Evolutionary conservation across 2,113 vertebrate genomes (phyloP).

Genomic region (Percina caprodes): DNA sequence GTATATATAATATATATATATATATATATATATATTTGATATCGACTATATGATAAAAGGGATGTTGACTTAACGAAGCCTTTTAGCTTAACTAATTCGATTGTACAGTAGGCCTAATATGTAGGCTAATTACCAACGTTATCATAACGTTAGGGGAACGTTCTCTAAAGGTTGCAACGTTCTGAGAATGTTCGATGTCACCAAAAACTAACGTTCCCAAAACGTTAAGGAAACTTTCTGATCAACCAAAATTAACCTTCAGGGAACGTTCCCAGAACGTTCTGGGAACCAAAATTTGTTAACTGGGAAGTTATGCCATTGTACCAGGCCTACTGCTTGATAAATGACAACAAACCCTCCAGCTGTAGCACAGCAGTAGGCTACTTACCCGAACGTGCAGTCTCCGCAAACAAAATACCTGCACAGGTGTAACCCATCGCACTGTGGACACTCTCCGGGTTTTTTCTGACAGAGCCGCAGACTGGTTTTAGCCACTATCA

Average conservation of each 20-base stretch:
- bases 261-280: too few relatives aligned
- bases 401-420: slow-evolving; percentile 75
- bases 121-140: too few relatives aligned
- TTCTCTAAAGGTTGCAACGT: too few relatives aligned
- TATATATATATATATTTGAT: too few relatives aligned
- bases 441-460: slow-evolving; percentile 59
- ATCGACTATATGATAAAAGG: neutral
- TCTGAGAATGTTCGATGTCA: too few relatives aligned
- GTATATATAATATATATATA: too few relatives aligned
- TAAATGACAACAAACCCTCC: rapidly evolving
- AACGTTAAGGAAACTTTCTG: too few relatives aligned
- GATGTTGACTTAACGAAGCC: neutral
- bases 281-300: too few relatives aligned
- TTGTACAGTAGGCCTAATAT: too few relatives aligned
- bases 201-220: too few relatives aligned
- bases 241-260: too few relatives aligned
- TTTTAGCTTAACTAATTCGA: neutral
- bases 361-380: neutral
- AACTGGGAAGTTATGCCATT: neutral
- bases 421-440: slow-evolving; percentile 79
- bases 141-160: too few relatives aligned
- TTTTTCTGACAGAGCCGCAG: slow-evolving; percentile 74
- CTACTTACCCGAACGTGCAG: slow-evolving; percentile 78
- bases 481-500: slow-evolving; percentile 76
- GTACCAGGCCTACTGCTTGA: neutral